Evolutionary conservation across 2,888 invertebrate genomes (phyloP).

Genomic region (Tipula confusa): DNA sequence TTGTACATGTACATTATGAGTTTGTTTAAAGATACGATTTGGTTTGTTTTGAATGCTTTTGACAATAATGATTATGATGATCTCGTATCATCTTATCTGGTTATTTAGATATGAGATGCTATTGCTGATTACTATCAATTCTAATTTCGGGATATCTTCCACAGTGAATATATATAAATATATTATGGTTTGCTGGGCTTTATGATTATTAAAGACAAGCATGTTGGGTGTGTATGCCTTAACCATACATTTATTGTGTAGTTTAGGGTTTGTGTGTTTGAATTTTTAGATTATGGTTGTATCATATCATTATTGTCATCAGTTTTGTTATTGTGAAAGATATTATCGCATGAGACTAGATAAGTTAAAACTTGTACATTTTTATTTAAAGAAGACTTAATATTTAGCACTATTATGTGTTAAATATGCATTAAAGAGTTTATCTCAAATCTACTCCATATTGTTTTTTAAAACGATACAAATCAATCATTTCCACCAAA

Average conservation of each 20-base stretch:
- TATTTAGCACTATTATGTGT: too few species aligned
- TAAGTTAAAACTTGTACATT: too few species aligned
- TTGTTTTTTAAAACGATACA: too few species aligned
- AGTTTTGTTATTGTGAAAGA: too few species aligned
- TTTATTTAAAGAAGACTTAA: too few species aligned
- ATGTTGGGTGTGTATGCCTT: neutral
- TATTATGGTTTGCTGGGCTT: neutral
- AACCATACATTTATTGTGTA: neutral
- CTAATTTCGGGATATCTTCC: neutral
- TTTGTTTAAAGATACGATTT: neutral
- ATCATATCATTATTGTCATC: too few species aligned
- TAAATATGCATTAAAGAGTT: too few species aligned
- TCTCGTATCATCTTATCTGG: neutral
- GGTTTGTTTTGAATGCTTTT: neutral
- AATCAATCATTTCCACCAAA: too few species aligned
- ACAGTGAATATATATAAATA: neutral
- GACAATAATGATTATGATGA: conserved; percentile 12
- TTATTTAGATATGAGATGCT: neutral
- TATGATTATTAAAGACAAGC: neutral
- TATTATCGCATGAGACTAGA: too few species aligned
- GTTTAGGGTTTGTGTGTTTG: neutral
- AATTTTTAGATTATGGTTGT: neutral
- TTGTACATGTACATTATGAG: neutral
- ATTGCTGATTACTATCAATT: neutral
- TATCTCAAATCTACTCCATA: too few species aligned